Conservation (phyloP, 2,888 invertebrate genomes). For the Orthosia gracilis region DNA sequence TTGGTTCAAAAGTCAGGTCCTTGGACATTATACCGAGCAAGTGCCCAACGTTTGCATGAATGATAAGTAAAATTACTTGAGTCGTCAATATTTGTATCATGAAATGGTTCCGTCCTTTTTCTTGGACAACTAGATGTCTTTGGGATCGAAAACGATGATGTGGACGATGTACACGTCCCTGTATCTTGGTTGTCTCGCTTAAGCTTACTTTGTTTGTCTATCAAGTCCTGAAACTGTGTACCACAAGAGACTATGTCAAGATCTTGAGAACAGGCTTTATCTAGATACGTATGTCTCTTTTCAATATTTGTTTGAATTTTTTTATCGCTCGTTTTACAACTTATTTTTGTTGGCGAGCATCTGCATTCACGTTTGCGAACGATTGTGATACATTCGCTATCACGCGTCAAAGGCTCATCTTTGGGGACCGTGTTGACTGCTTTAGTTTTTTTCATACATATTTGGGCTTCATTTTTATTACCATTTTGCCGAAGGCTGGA, state of each 20-base stretch:
- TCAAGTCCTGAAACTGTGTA: conserved; percentile 65
- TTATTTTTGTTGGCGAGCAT: conserved; percentile 59
- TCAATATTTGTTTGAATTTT: conserved; percentile 71
- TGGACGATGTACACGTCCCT: not conserved
- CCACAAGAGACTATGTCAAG: conserved; percentile 70
- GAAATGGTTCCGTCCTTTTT: not conserved
- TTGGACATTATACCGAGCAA: conserved; percentile 70
- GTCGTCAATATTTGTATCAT: not conserved
- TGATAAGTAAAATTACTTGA: conserved; percentile 29
- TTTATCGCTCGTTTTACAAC: conserved; percentile 65
- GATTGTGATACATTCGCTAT: conserved; percentile 77
- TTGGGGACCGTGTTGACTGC: conserved; percentile 72
- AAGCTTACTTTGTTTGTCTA: not conserved
- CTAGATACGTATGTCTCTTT: conserved; percentile 58
- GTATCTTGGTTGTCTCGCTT: conserved; percentile 1
- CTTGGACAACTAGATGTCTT: not conserved
- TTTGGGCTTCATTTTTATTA: conserved; percentile 59
- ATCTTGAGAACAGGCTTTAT: conserved; percentile 77
- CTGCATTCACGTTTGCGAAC: conserved; percentile 77
- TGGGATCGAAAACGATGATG: not conserved
- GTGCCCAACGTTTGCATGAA: conserved; percentile 79
- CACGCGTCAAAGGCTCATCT: conserved; percentile 71
- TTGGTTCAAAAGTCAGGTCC: conserved; percentile 83
- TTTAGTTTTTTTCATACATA: conserved; percentile 64
- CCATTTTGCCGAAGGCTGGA: conserved; percentile 66